Conservation (phyloP, 2,888 invertebrate genomes). For the Campoletis raptor region DNA sequence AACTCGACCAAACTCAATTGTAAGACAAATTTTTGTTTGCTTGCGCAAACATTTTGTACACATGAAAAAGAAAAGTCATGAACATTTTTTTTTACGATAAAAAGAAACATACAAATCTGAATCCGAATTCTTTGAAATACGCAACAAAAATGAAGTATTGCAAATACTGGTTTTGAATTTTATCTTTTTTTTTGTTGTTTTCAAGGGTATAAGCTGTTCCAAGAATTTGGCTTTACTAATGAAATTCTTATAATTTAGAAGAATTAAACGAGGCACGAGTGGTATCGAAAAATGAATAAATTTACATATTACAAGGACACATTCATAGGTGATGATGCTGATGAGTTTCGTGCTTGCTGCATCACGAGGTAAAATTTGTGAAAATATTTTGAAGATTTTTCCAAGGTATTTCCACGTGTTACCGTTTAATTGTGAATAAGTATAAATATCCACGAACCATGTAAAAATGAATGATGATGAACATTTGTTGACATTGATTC, state of each 20-base stretch:
- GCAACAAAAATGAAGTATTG: not conserved
- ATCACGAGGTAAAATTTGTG: conserved; percentile 6
- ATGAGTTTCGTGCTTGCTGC: not conserved
- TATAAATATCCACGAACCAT: not conserved
- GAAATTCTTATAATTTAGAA: not conserved
- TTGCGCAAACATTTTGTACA: too few relatives aligned
- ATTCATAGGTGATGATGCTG: conserved; percentile 6
- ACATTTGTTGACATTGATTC: not conserved
- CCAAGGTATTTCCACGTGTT: conserved; percentile 24
- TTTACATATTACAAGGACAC: conserved; percentile 36
- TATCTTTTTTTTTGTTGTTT: not conserved
- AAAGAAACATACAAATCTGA: not conserved
- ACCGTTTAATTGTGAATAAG: conserved; percentile 45
- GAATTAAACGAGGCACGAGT: not conserved
- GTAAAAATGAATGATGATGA: not conserved
- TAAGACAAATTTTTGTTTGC: too few relatives aligned
- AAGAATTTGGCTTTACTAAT: conserved; percentile 11
- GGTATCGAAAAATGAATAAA: conserved; percentile 37
- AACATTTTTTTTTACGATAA: not conserved
- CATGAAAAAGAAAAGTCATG: too few relatives aligned
- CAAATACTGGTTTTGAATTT: conserved; percentile 6
- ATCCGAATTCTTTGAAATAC: not conserved
- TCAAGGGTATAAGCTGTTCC: not conserved
- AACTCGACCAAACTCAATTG: too few relatives aligned
- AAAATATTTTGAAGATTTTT: conserved; percentile 11